phyloP scores from a whole-genome alignment of 2,113 vertebrate genomes.

The Alligator sinensis region DNA sequence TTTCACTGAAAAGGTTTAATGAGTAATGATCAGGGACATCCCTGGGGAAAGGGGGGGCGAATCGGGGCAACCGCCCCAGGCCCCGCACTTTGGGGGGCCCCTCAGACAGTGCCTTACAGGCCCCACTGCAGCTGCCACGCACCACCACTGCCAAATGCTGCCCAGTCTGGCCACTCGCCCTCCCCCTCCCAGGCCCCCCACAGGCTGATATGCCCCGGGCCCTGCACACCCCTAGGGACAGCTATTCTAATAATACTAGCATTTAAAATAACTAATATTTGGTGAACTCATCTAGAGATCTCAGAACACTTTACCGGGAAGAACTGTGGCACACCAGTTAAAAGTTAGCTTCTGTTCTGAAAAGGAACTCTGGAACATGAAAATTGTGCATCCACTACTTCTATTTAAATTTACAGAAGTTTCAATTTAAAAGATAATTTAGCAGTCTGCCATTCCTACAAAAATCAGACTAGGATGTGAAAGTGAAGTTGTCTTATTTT shows the following conservation, averaged over 20 bases:
- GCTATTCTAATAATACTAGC: background rate
- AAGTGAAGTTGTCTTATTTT: background rate
- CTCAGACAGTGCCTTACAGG: too few relatives aligned
- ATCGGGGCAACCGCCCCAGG: too few relatives aligned
- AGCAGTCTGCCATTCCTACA: background rate
- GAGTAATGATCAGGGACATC: too few relatives aligned
- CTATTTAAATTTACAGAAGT: constrained; percentile 16
- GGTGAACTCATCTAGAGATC: background rate
- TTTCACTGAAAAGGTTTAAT: background rate
- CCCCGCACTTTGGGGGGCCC: too few relatives aligned
- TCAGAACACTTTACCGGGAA: background rate
- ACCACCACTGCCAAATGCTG: too few relatives aligned
- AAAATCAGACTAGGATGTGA: background rate
- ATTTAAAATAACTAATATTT: background rate
- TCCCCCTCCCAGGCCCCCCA: too few relatives aligned
- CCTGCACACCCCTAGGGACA: too few relatives aligned
- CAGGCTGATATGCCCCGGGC: too few relatives aligned
- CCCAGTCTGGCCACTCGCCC: too few relatives aligned
- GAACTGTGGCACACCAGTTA: constrained; percentile 47
- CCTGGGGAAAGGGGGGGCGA: background rate
- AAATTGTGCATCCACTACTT: background rate
- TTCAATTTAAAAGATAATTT: background rate
- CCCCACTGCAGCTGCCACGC: too few relatives aligned
- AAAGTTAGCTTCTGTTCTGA: background rate
- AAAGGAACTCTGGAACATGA: rapidly evolving